A percentile compares a stretch with the other conserved stretches of the same genome.
Conservation (phyloP, 2,797 vertebrate genomes). For the Rhinella marina region DNA sequence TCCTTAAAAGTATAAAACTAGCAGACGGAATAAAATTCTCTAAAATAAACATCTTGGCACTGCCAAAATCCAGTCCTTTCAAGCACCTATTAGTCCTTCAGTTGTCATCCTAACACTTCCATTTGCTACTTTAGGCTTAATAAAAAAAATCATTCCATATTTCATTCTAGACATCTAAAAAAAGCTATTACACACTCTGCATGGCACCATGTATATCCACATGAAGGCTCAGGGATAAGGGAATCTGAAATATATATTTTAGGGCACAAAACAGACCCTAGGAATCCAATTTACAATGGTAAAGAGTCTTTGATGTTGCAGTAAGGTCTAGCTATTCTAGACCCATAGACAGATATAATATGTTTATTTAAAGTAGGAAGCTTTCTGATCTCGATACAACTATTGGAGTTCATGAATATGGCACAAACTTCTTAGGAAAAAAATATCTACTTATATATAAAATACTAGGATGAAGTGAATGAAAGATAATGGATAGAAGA, state of each 20-base stretch:
- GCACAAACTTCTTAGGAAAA: background rate
- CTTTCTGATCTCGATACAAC: background rate
- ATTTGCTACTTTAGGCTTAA: constrained; percentile 25
- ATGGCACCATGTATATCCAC: constrained; percentile 13
- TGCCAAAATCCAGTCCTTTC: constrained; percentile 4
- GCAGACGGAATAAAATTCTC: constrained; percentile 2
- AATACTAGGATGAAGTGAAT: background rate
- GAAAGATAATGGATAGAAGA: background rate
- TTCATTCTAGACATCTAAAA: constrained; percentile 29
- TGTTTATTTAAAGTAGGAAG: background rate
- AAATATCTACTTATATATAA: background rate
- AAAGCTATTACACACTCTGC: constrained; percentile 49
- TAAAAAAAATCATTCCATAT: constrained; percentile 24
- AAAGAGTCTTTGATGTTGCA: constrained; percentile 26
- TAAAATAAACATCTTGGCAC: background rate
- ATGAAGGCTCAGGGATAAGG: background rate
- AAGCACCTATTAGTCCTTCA: constrained; percentile 17
- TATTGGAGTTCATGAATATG: background rate
- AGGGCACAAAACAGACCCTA: constrained; percentile 5
- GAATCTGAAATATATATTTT: constrained; percentile 29
- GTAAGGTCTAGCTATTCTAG: background rate
- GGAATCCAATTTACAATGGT: constrained; percentile 35
- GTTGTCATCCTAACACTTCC: constrained; percentile 18
- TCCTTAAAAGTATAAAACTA: background rate
- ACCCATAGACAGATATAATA: background rate